Base-by-base conservation (phyloP, 1,140 invertebrate genomes). In the Papilio glaucus region DNA sequence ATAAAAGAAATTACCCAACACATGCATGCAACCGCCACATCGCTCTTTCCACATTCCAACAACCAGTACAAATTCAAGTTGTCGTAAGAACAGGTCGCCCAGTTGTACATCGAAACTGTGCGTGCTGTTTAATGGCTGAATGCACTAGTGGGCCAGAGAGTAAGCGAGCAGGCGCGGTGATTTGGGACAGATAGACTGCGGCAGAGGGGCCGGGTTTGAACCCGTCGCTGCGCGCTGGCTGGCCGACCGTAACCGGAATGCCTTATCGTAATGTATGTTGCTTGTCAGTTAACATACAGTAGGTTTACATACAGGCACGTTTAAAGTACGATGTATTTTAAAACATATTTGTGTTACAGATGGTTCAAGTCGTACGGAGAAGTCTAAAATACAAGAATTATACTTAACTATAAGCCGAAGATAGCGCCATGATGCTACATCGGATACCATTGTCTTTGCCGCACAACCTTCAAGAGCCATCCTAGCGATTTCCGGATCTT, bases 31-130 rank as follows among this genome's bases (percentile, higher is more conserved):
- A 57, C 21, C n/a, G 9, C n/a, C 18, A 15, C 42, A 8, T 15
- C 18, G 45, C 45, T 7, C 8, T 57, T 57, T 57, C 49, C 21
- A 57, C 49, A 57, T 57, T 57, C 49, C 49, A 24, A 57, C 49
- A 26, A 57, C 49, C 49, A 57, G 21, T 45, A 4, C 12, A 4
- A 15, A n/a, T 13, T 24, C 49, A 57, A 57, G 21, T 57, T 57
- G 49, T 57, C 49, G 49, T 24, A 57, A 57, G 49, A 24, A 10
- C 49, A 33, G 21, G 49, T 7, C 21, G 21, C 18, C 21, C 21
- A 24, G 21, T 26, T 12, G 21, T 24, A 12, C 10, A 57, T 24
- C 21, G 49, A 24, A 57, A 10, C 9, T 49, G 15, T 57, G 21
- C 21, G 21, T 26, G 21, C 9, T 49, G 21, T 57, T 57, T 57